Evolutionary conservation across 1,140 invertebrate genomes (phyloP), one percentile per base, ranked within the genome.

Genomic region (Heterodera schachtii): DNA sequence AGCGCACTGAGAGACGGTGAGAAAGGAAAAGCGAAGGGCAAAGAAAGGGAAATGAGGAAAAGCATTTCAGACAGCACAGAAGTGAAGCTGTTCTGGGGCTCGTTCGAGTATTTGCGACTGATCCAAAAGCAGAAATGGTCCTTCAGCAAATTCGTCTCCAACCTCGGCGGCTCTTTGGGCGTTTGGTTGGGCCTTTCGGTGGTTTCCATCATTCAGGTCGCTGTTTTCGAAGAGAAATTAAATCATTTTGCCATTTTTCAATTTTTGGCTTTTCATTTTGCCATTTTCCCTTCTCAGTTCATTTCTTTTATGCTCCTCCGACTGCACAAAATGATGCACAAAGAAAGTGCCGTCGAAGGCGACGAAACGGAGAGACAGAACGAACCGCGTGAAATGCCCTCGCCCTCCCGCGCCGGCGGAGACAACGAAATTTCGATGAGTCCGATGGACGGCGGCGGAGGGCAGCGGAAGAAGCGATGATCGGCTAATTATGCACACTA

Each of bases 131-230:
- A 69, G 69, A 71, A 75, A 19, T 84, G 70, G 47, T 71, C 83
- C 21, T 19, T 74, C 9, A 67, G 64, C 9, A 78, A 47, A 41
- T 84, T 84, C 74, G 64, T 84, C 69, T 78, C 85, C 46, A 83
- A 73, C 31, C 52, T 84, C 13, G 83, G 83, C 49, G 83, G 83
- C 9, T 71, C 83, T 49, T 67, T 87, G 41, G 83, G 83, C 49
- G 57, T 84, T 47, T 84, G 84, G 78, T 60, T 84, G 47, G 83
- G 83, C 19, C 49, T 84, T 43, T 86, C 84, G 21, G 75, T 85
- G 13, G 70, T 84, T 19, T 84, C 70, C 70, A 41, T 86, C 47
- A 60, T 84, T 73, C 84, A 86, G 46, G 83, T 78, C 41, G 9
- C 69, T 8, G 6, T 52, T 52, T 52, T 52, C 31, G 1, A 31